Percentiles rank a stretch among this genome's conserved stretches.
Evolutionary conservation across 2,797 vertebrate species (phyloP).

Genomic region (Petrocephalus sullivani): DNA sequence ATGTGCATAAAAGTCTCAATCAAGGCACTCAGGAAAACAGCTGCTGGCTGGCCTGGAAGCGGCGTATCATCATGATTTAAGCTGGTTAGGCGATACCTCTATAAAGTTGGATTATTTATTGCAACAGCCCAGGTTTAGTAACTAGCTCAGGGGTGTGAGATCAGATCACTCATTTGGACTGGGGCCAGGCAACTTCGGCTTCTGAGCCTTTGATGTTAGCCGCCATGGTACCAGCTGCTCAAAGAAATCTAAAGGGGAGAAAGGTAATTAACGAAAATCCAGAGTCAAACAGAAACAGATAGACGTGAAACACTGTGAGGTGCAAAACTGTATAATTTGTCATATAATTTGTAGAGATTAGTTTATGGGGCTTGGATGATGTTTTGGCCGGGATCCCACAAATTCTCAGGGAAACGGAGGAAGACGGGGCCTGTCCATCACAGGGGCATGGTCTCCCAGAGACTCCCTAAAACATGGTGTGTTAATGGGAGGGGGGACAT

Average conservation of each 20-base stretch:
- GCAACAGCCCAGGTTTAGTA: neutral
- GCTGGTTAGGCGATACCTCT: neutral
- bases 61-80: neutral
- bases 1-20: neutral
- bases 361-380: neutral
- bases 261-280: neutral
- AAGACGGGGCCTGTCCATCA: neutral
- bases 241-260: neutral
- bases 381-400: neutral
- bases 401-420: neutral
- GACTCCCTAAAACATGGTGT: neutral
- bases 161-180: neutral
- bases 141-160: neutral
- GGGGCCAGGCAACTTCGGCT: neutral
- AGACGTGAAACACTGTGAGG: neutral
- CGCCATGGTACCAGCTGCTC: neutral
- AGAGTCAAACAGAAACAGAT: neutral
- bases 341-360: neutral
- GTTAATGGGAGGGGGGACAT: neutral
- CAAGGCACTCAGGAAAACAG: neutral
- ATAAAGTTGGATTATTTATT: neutral
- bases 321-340: neutral
- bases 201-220: neutral
- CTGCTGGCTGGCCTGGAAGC: neutral
- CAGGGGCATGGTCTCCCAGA: neutral